Conservation (phyloP, 2,888 invertebrate genomes). For the Hirudinaria manillensis region DNA sequence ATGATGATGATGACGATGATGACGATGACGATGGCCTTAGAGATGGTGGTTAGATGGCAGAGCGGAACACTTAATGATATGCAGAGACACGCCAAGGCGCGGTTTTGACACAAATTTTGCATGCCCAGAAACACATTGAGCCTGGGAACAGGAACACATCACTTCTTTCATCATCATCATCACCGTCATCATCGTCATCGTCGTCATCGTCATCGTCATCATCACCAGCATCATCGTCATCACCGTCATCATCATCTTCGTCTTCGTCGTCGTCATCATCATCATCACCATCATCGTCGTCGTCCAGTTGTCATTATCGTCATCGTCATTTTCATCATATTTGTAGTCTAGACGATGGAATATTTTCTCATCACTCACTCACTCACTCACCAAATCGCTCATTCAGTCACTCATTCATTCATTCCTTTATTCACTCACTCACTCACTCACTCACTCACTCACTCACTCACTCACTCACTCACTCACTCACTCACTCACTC, state of each 20-base stretch:
- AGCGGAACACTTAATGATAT: not conserved
- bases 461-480: conserved; percentile 7
- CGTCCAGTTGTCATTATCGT: no score
- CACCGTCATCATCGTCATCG: conserved; percentile 37
- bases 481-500: conserved; percentile 7
- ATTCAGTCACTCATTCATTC: not conserved
- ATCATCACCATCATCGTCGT: no score
- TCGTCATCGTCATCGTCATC: conserved; percentile 34
- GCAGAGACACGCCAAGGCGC: no score
- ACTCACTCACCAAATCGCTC: not conserved
- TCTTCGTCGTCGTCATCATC: conserved; percentile 13
- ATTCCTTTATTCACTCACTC: not conserved
- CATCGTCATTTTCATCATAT: no score
- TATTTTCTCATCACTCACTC: not conserved
- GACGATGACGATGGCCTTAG: conserved; percentile 29
- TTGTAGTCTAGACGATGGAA: no score
- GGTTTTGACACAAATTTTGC: no score
- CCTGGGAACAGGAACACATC: conserved; percentile 25
- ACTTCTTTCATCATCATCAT: conserved; percentile 34
- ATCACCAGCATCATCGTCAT: conserved; percentile 19
- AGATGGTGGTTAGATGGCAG: conserved; percentile 11
- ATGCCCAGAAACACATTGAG: no score
- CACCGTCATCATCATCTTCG: no score
- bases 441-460: conserved; percentile 7
- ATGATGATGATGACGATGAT: conserved; percentile 32